Evolutionary conservation across 2,113 vertebrate genomes (phyloP), one percentile per base, ranked within the genome.

Genomic region (Nothocercus nigrocapillus): DNA sequence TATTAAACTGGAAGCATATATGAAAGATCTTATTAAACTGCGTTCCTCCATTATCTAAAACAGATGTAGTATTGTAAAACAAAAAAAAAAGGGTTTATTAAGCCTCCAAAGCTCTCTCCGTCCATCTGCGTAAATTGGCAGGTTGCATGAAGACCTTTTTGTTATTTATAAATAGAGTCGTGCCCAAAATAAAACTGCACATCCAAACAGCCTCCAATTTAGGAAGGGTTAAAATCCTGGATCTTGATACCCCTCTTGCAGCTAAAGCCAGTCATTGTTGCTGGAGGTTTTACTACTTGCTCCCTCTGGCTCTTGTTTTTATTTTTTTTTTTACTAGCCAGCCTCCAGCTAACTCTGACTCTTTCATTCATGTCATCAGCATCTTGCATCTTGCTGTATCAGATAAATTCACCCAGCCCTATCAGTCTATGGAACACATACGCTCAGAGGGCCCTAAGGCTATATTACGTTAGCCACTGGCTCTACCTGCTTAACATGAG

Each of bases 121-220:
- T 94, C 86, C 88, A 85, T 95, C 76, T 95, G 94, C 7, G 10
- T 80, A 94, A 93, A 93, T 72, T 94, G 90, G 90, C 85, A 91
- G 61, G 80, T 93, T 83, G 82, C 67, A 68, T 72, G 91, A 96
- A 94, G 61, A 91, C 27, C 21, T 91, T 97, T 91, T 89, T 95
- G 84, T 93, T 88, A 74, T 83, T 93, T 95, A 95, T 95, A 90
- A 87, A 94, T 91, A 96, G 62, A 85, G 36, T 63, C 10, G 3
- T 78, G 73, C 64, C 40, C 20, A 3, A 94, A 93, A 96, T 88
- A 96, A 8, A 94, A 73, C 47, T 73, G 58, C 51, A 91, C 49
- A 75, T 85, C 34, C 58, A 92, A 72, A 64, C 51, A 89, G n/a
- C 53, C 62, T 79, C 51, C 80, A 92, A 88, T 82, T 95, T 86